phyloP scores from a whole-genome alignment of 2,797 vertebrate species.

The Pempheris klunzingeri region DNA sequence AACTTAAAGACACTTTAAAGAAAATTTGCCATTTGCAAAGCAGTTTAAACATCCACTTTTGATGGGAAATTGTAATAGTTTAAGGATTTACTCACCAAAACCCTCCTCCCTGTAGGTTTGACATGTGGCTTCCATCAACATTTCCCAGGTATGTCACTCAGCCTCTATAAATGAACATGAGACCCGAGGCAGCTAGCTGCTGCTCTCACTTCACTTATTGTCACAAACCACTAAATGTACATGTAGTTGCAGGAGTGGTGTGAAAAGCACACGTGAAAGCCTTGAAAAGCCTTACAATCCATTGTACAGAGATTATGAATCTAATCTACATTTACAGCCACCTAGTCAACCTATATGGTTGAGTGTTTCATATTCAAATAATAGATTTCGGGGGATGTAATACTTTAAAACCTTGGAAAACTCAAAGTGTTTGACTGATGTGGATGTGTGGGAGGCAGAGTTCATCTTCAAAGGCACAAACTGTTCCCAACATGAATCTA shows the following conservation, averaged over 20 bases:
- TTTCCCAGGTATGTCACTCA: too few relatives aligned
- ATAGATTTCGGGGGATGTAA: not conserved
- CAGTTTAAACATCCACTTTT: too few relatives aligned
- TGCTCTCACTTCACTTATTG: not conserved
- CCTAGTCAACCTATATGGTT: not conserved
- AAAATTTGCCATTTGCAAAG: too few relatives aligned
- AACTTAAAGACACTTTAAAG: not conserved
- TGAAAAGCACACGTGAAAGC: not conserved
- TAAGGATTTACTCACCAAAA: not conserved
- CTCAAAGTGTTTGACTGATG: not conserved
- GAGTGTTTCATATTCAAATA: not conserved
- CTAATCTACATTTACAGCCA: not conserved
- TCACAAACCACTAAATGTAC: not conserved
- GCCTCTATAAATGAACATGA: not conserved
- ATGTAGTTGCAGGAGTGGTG: not conserved
- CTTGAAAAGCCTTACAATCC: not conserved
- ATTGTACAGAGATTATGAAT: not conserved
- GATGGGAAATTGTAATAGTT: too few relatives aligned
- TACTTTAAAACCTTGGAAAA: slow-evolving; percentile 16
- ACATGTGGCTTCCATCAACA: too few relatives aligned
- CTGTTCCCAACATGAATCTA: not conserved
- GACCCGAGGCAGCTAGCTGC: not conserved
- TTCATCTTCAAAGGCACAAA: not conserved
- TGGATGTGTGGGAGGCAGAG: not conserved
- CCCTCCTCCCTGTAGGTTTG: not conserved